Conservation (phyloP, 2,888 invertebrate species). For the Atherix ibis region DNA sequence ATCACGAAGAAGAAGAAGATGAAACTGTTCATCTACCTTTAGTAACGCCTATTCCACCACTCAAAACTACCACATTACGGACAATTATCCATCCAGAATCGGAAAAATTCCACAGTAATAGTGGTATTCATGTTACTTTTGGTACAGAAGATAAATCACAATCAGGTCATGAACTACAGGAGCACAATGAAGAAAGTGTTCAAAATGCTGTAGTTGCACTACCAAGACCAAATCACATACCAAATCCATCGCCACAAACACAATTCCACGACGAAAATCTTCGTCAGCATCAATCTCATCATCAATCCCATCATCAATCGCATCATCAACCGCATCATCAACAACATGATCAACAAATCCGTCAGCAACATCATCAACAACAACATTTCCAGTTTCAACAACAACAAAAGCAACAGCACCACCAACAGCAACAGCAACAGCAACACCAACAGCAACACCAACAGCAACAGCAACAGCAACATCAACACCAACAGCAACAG, state of each 20-base stretch:
- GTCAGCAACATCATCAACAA: conserved; percentile 1
- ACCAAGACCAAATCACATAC: conserved; percentile 18
- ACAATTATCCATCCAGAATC: conserved; percentile 78
- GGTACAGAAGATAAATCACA: conserved; percentile 43
- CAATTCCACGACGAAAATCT: too few relatives aligned
- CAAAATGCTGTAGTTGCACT: conserved; percentile 45
- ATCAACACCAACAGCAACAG: conserved; percentile 2
- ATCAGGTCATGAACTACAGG: conserved; percentile 33
- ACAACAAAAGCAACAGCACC: conserved; percentile 3
- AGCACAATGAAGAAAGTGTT: conserved; percentile 44
- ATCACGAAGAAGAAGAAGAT: conserved; percentile 39
- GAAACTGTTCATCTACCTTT: conserved; percentile 22
- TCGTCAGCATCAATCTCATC: too few relatives aligned
- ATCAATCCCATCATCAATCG: too few relatives aligned
- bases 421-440: conserved; percentile 2
- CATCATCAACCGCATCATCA: neutral
- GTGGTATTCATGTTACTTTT: conserved; percentile 69
- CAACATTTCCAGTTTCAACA: neutral
- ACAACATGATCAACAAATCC: neutral
- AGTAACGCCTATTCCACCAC: conserved; percentile 37
- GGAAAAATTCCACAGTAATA: conserved; percentile 64
- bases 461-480: conserved; percentile 2
- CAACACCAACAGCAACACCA: conserved; percentile 4
- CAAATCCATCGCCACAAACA: conserved; percentile 2
- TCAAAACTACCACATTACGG: conserved; percentile 60